Evolutionary conservation across 2,113 vertebrate genomes (phyloP).

Genomic region (Oostethus manadensis): DNA sequence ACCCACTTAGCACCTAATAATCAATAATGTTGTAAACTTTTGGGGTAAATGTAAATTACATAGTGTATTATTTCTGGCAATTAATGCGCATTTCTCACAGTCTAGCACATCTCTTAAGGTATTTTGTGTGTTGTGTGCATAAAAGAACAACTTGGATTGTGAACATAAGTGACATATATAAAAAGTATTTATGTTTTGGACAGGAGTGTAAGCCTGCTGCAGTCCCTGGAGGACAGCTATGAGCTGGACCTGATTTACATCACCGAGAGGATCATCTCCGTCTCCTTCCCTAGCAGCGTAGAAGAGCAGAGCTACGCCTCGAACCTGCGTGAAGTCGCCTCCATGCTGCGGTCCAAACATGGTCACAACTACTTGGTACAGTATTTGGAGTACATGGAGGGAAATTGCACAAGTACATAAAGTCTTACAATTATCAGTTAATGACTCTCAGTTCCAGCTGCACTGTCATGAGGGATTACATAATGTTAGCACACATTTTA

Average conservation of each 20-base stretch:
- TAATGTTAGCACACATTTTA: too few species aligned
- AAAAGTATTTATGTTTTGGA: not conserved
- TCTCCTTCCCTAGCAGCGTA: conserved; percentile 81
- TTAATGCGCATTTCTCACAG: conserved; percentile 8
- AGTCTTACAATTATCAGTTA: too few species aligned
- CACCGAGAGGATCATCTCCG: conserved; percentile 88
- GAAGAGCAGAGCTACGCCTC: conserved; percentile 85
- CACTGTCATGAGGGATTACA: too few species aligned
- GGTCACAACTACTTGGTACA: conserved; percentile 89
- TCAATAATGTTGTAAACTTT: too few species aligned
- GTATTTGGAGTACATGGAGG: too few species aligned
- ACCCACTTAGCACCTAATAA: too few species aligned
- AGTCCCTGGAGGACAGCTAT: conserved; percentile 85
- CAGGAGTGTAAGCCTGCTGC: conserved; percentile 80
- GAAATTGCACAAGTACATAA: too few species aligned
- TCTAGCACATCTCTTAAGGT: not conserved
- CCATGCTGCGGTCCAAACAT: conserved; percentile 96
- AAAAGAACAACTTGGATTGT: not conserved
- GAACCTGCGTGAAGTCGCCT: conserved; percentile 91
- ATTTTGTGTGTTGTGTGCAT: too few species aligned
- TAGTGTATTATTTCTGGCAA: conserved; percentile 26
- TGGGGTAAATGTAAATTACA: too few species aligned
- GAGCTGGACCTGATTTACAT: conserved; percentile 91
- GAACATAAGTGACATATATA: not conserved
- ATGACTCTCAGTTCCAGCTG: too few species aligned